These are phyloP conservation scores for Erpetoichthys calabaricus DNA, from an alignment of 2,797 vertebrate genomes.

Conservation along the genomic window DNA sequence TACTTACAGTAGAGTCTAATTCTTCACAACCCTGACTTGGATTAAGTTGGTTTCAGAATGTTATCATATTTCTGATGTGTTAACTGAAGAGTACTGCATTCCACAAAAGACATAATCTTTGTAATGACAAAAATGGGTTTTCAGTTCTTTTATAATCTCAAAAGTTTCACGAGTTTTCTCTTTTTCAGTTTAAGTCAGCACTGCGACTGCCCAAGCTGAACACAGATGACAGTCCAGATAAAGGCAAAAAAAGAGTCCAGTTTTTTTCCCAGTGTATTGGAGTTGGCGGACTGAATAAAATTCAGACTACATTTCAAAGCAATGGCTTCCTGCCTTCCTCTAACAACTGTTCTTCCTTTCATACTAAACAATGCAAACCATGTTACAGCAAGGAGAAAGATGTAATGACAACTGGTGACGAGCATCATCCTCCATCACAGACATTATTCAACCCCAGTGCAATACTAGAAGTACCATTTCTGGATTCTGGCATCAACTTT, in stretches of 20 bases:
- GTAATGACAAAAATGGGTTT: too few species aligned
- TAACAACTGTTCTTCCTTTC: constrained; percentile 27
- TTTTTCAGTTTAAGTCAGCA: constrained; percentile 70
- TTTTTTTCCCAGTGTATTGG: constrained; percentile 23
- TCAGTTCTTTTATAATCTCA: neutral
- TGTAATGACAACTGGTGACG: neutral
- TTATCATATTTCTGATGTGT: too few species aligned
- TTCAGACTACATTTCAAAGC: too few species aligned
- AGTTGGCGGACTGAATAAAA: constrained; percentile 17
- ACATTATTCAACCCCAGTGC: constrained; percentile 19
- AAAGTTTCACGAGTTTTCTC: constrained; percentile 9
- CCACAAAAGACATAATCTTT: too few species aligned
- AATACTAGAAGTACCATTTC: constrained; percentile 40
- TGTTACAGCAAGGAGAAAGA: neutral
- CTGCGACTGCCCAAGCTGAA: constrained; percentile 52
- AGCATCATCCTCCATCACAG: neutral
- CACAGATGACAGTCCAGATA: constrained; percentile 26
- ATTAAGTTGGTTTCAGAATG: too few species aligned
- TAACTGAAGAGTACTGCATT: too few species aligned
- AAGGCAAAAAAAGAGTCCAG: constrained; percentile 18
- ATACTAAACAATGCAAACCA: neutral
- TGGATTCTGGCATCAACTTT: constrained; percentile 42
- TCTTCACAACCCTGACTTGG: too few species aligned
- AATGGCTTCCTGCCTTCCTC: constrained; percentile 24
- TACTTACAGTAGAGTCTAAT: too few species aligned